Evolutionary conservation across 2,797 vertebrate species (phyloP).

Genomic region (Paedocypris micromegethes): DNA sequence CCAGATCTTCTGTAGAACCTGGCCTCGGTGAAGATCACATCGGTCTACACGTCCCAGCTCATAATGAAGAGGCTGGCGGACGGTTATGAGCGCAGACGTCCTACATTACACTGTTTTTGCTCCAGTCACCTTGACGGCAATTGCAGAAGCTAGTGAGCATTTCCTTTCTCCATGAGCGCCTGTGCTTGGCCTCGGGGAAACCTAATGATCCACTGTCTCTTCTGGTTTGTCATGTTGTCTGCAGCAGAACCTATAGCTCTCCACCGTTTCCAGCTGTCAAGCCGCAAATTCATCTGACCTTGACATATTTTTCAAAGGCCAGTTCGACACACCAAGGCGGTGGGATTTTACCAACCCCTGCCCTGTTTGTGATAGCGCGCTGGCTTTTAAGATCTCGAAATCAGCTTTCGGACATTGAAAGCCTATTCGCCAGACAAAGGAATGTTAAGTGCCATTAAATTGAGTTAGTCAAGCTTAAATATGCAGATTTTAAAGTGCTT

Average conservation of each 20-base stretch:
- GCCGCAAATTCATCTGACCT: constrained; percentile 4
- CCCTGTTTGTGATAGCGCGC: too few relatives aligned
- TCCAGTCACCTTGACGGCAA: constrained; percentile 61
- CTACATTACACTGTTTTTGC: constrained; percentile 45
- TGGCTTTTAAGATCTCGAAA: too few relatives aligned
- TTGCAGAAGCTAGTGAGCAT: constrained; percentile 42
- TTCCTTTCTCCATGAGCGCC: constrained; percentile 44
- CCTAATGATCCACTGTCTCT: constrained; percentile 56
- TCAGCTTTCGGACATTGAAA: too few relatives aligned
- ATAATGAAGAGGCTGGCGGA: constrained; percentile 2
- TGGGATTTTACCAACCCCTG: too few relatives aligned
- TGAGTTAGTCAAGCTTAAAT: constrained; percentile 74
- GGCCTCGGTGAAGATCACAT: constrained; percentile 6
- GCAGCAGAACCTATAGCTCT: constrained; percentile 19
- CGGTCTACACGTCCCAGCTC: constrained; percentile 18
- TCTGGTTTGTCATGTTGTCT: constrained; percentile 53
- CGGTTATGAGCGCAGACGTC: constrained; percentile 24
- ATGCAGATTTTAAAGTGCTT: constrained; percentile 80
- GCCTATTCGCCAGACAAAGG: constrained; percentile 25
- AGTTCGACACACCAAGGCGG: neutral
- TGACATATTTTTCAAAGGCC: neutral
- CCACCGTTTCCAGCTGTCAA: constrained; percentile 32
- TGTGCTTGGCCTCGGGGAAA: constrained; percentile 42
- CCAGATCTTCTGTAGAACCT: too few relatives aligned
- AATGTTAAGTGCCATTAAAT: constrained; percentile 63